These are phyloP conservation scores for Julus scandinavius DNA, from an alignment of 2,888 invertebrate species.

Conservation along the genomic window DNA sequence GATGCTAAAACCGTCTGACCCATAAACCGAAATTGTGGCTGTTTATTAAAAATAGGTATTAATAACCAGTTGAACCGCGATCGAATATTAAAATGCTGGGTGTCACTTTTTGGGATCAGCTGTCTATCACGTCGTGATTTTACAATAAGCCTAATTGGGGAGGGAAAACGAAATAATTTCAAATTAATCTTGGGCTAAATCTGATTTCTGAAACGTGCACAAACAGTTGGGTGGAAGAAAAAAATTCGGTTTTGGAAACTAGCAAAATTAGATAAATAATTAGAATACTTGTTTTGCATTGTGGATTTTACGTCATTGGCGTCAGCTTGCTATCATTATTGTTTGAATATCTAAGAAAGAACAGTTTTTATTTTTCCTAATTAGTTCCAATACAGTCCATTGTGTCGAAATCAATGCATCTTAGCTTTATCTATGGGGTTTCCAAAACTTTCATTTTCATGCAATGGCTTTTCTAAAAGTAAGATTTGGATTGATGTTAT, in stretches of 20 bases:
- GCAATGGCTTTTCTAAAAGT: background rate
- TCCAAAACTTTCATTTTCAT: background rate
- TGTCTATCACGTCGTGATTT: slow-evolving; percentile 12
- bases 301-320: background rate
- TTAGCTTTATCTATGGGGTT: background rate
- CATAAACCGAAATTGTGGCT: slow-evolving; percentile 34
- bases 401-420: background rate
- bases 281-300: background rate
- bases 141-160: slow-evolving; percentile 43
- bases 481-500: background rate
- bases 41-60: slow-evolving; percentile 43
- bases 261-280: background rate
- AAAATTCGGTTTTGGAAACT: background rate
- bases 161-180: slow-evolving; percentile 35
- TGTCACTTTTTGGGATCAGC: slow-evolving; percentile 38
- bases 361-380: background rate
- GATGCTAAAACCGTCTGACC: slow-evolving; percentile 42
- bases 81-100: background rate
- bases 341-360: background rate
- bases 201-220: slow-evolving; percentile 1
- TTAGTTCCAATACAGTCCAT: background rate
- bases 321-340: background rate
- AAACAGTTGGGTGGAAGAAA: background rate
- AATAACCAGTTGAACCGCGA: slow-evolving; percentile 17
- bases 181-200: slow-evolving; percentile 15